phyloP scores from a whole-genome alignment of 2,797 vertebrate species.

The Novumbra hubbsi region DNA sequence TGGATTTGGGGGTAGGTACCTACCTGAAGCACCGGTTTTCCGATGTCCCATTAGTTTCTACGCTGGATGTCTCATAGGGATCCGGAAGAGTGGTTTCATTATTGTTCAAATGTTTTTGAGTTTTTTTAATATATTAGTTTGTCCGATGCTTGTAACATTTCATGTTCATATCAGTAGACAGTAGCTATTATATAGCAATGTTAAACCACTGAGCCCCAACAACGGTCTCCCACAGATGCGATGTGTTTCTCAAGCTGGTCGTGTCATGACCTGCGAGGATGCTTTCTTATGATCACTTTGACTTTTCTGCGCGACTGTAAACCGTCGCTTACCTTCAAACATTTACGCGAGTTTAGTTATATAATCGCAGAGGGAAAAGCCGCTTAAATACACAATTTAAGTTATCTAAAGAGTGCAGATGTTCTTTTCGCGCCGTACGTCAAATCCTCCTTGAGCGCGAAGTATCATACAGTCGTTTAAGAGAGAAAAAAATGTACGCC shows the following conservation, averaged over 20 bases:
- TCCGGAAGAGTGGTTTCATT: neutral
- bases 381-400: constrained; percentile 53
- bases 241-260: neutral
- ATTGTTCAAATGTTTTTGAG: neutral
- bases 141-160: neutral
- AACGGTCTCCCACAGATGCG: neutral
- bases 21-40: neutral
- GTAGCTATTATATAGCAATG: neutral
- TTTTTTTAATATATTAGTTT: neutral
- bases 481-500: neutral
- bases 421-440: constrained; percentile 34
- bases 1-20: constrained; percentile 91
- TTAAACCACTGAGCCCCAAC: neutral
- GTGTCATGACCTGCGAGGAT: neutral
- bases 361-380: constrained; percentile 53
- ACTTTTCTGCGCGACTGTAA: constrained; percentile 9
- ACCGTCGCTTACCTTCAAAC: constrained; percentile 22
- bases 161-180: neutral
- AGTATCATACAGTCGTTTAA: neutral
- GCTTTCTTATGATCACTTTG: constrained; percentile 12
- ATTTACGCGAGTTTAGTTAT: constrained; percentile 50
- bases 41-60: neutral
- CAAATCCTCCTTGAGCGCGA: neutral
- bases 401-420: constrained; percentile 53
- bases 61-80: neutral